A percentile compares a stretch with the other conserved stretches of the same genome.
These are phyloP conservation scores for Medauroidea extradentata DNA, from an alignment of 1,140 invertebrate species.

Conservation along the genomic window DNA sequence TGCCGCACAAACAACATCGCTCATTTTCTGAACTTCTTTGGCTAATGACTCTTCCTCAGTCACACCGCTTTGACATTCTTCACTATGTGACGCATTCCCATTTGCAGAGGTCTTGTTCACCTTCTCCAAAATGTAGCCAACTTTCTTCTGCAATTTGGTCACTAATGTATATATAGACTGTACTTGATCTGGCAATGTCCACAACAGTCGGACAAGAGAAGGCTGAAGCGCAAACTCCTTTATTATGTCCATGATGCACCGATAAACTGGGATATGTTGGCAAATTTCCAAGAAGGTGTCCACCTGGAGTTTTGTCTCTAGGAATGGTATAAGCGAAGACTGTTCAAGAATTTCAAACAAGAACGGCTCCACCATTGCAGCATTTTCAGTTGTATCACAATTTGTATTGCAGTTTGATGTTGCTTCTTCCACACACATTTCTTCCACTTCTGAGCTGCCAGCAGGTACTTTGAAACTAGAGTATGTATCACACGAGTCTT, in stretches of 20 bases:
- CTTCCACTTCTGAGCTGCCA: not conserved
- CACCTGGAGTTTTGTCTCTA: conserved; percentile 27
- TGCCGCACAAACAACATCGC: conserved; percentile 2
- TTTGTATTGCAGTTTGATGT: not conserved
- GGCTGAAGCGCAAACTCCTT: conserved; percentile 12
- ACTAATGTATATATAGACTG: conserved; percentile 11
- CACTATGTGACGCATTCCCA: conserved; percentile 1
- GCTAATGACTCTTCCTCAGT: not conserved
- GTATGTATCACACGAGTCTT: not conserved
- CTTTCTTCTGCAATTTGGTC: conserved; percentile 11
- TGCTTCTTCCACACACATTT: not conserved
- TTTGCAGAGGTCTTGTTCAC: conserved; percentile 9
- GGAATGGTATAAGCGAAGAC: conserved; percentile 36
- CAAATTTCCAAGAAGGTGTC: conserved; percentile 35
- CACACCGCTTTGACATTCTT: not conserved
- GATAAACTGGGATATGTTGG: conserved; percentile 29
- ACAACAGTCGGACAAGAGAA: conserved; percentile 10
- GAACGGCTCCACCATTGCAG: not conserved
- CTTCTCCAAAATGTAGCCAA: conserved; percentile 1
- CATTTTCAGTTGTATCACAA: not conserved
- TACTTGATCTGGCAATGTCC: conserved; percentile 14
- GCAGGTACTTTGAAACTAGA: conserved; percentile 8
- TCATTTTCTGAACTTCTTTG: conserved; percentile 3
- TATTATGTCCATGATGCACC: conserved; percentile 19
- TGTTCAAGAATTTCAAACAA: conserved; percentile 35